phyloP scores from a whole-genome alignment of 2,113 vertebrate genomes.

The Phyllostomus hastatus region DNA sequence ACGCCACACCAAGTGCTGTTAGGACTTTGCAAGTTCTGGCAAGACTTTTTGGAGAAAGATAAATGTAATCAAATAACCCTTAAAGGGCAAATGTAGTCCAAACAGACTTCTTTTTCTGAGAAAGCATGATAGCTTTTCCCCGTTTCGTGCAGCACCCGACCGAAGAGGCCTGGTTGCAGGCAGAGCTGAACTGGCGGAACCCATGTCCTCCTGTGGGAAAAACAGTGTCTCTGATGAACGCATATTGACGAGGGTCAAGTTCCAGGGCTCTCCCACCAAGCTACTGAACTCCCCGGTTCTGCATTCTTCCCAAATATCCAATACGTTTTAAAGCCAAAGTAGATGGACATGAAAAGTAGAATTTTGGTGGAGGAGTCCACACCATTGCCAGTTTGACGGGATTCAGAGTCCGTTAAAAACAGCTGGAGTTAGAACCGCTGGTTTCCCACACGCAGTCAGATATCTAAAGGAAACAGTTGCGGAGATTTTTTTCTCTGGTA shows the following conservation, averaged over 20 bases:
- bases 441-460: neutral
- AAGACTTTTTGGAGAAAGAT: conserved; percentile 42
- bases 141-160: neutral
- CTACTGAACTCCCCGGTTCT: neutral
- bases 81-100: neutral
- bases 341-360: neutral
- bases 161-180: neutral
- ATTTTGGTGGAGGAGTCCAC: neutral
- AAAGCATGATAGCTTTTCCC: neutral
- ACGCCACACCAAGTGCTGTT: neutral
- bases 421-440: neutral
- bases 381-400: neutral
- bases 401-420: neutral
- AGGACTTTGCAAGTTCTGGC: conserved; percentile 46
- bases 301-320: neutral
- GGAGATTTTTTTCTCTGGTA: neutral
- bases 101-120: neutral
- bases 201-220: neutral
- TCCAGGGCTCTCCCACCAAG: neutral
- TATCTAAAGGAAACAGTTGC: conserved; percentile 40
- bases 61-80: conserved; percentile 8
- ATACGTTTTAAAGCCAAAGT: neutral
- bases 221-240: neutral
- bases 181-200: neutral
- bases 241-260: neutral